phyloP scores from a whole-genome alignment of 2,888 invertebrate genomes.

The Chesias legatella region DNA sequence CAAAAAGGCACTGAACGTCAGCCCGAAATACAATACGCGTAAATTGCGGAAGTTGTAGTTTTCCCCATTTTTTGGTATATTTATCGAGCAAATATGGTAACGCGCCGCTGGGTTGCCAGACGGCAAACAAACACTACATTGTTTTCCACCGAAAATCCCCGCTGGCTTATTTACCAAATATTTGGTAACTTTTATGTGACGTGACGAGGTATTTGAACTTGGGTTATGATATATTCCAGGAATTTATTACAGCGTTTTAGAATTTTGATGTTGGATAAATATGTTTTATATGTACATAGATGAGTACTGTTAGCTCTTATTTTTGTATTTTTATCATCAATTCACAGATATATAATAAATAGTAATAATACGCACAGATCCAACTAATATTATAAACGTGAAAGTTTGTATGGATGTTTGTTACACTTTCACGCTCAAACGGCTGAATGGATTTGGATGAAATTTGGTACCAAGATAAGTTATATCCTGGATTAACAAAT shows the following conservation, averaged over 20 bases:
- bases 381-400: too few relatives aligned
- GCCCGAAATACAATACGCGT: slow-evolving; percentile 22
- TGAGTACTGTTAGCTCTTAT: too few relatives aligned
- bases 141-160: slow-evolving; percentile 39
- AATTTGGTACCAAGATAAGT: too few relatives aligned
- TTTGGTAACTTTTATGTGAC: slow-evolving; percentile 38
- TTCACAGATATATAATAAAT: too few relatives aligned
- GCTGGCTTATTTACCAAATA: slow-evolving; percentile 45
- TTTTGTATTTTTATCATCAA: too few relatives aligned
- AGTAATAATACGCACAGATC: too few relatives aligned
- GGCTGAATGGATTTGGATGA: too few relatives aligned
- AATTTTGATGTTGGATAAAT: too few relatives aligned
- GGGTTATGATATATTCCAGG: slow-evolving; percentile 1
- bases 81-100: slow-evolving; percentile 59
- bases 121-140: slow-evolving; percentile 33
- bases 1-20: slow-evolving; percentile 3
- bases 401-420: too few relatives aligned
- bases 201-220: slow-evolving; percentile 21
- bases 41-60: slow-evolving; percentile 34
- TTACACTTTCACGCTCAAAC: too few relatives aligned
- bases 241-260: neutral
- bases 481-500: too few relatives aligned
- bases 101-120: slow-evolving; percentile 52
- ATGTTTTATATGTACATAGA: too few relatives aligned
- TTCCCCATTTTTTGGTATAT: slow-evolving; percentile 52